Conservation (phyloP, 1,140 invertebrate species). For the Bombus pyrosoma region DNA sequence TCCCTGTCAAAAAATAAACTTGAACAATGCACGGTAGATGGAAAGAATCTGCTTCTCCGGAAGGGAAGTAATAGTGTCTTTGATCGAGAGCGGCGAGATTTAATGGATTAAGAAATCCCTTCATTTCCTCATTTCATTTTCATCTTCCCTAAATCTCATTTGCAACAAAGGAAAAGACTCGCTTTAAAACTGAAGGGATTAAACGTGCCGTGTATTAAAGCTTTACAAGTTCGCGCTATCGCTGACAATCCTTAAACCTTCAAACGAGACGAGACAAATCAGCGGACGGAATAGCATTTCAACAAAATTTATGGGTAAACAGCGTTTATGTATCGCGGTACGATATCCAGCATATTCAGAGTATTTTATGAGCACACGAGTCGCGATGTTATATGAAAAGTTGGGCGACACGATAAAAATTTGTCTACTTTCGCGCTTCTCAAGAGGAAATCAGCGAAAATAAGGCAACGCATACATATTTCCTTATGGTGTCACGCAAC, state of each 20-base stretch:
- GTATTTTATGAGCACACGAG: too few species aligned
- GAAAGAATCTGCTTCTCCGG: too few species aligned
- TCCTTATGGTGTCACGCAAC: not conserved
- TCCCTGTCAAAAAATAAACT: too few species aligned
- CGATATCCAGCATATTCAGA: too few species aligned
- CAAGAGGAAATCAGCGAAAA: not conserved
- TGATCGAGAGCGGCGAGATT: not conserved
- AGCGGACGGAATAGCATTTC: not conserved
- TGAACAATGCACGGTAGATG: not conserved
- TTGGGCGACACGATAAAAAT: too few species aligned
- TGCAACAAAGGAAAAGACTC: not conserved
- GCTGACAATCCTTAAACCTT: not conserved
- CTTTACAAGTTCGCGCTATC: not conserved
- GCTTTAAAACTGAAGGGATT: not conserved
- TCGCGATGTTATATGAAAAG: too few species aligned
- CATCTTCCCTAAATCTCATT: slow-evolving; percentile 6
- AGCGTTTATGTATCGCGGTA: too few species aligned
- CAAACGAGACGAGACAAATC: not conserved
- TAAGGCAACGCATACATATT: not conserved
- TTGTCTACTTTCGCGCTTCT: too few species aligned
- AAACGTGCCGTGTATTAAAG: not conserved
- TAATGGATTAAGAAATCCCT: slow-evolving; percentile 16
- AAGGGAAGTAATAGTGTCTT: not conserved
- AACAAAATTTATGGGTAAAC: not conserved
- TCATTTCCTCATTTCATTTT: slow-evolving; percentile 12